Base-by-base conservation (phyloP, 2,113 vertebrate genomes). In the Dendrocopos noguchii region DNA sequence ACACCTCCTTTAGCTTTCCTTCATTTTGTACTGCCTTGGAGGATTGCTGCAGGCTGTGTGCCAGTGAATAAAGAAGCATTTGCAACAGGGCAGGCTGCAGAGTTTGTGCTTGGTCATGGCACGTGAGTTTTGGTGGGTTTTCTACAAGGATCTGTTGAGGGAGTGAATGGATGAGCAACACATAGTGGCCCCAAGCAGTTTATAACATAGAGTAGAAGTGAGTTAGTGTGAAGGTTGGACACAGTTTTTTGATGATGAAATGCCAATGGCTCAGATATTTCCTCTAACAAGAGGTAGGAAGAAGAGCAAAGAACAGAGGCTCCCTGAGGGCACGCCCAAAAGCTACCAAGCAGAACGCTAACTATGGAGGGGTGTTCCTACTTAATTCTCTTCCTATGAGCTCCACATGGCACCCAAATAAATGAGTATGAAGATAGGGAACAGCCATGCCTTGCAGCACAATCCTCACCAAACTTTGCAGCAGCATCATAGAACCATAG, bases 21-120 rank as follows among this genome's bases (percentile, higher is more conserved):
- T 7, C 25, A 33, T 91, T 88, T 94, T 5, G 0, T 75, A 36
- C 12, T 78, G 10, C 16, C 42, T 68, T 55, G 60, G 64, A 19
- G 64, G 70, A 70, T 6, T 16, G n/a, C 50, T 79, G 59, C 0
- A 0, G 29, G 11, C 22, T 20, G 15, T 8, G 28, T 68, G 50
- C 39, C 42, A 14, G 29, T 27, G 59, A 71, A 52, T 0, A 0
- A 14, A 25, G 7, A 4, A 6, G 42, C 1, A 6, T 46, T 21
- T 42, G 55, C 33, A 31, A 24, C 11, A 59, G 29, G 77, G 36
- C 21, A n/a, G 44, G n/a, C 39, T 61, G 12, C 24, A 25, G 19
- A 79, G 46, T 76, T 86, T 67, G 33, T 86, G 42, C 7, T 1
- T 12, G 74, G 12, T 57, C 4, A 1, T 10, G 33, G 50, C 65